These are phyloP conservation scores for Amblyteles armatorius DNA, from an alignment of 2,888 invertebrate species.

Conservation along the genomic window DNA sequence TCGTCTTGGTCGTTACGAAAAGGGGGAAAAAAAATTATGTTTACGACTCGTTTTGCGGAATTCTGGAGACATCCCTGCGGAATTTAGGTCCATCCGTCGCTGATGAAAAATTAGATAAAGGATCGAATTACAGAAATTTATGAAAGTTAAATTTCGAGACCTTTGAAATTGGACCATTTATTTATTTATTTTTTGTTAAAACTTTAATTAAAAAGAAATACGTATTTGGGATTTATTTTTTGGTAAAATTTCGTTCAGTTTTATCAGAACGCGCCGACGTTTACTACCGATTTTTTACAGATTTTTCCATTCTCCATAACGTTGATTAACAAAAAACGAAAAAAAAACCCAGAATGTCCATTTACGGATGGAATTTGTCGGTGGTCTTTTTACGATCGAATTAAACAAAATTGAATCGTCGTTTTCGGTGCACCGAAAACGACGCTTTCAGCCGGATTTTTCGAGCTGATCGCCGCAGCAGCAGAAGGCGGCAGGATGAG, in stretches of 20 bases:
- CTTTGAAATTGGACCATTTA: background rate
- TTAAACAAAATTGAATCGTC: background rate
- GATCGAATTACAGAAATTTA: background rate
- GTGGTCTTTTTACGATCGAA: background rate
- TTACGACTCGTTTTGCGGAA: slow-evolving; percentile 3
- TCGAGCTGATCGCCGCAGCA: slow-evolving; percentile 22
- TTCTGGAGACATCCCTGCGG: slow-evolving; percentile 9
- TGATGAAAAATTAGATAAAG: background rate
- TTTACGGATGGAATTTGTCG: background rate
- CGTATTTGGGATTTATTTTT: background rate
- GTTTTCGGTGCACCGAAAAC: background rate
- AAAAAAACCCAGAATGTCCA: background rate
- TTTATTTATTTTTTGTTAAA: too few relatives aligned
- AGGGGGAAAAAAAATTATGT: slow-evolving; percentile 3
- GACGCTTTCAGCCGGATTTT: slow-evolving; percentile 1
- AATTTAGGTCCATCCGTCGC: slow-evolving; percentile 11
- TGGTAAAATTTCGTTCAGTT: background rate
- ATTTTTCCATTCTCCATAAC: background rate
- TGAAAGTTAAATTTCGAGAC: background rate
- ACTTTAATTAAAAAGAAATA: background rate
- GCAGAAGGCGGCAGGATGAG: slow-evolving; percentile 23
- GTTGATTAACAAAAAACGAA: background rate
- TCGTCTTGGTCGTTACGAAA: slow-evolving; percentile 28
- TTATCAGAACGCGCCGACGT: background rate
- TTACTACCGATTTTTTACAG: background rate